Conservation (phyloP, 1,140 invertebrate species). For the Pomacea maculata region DNA sequence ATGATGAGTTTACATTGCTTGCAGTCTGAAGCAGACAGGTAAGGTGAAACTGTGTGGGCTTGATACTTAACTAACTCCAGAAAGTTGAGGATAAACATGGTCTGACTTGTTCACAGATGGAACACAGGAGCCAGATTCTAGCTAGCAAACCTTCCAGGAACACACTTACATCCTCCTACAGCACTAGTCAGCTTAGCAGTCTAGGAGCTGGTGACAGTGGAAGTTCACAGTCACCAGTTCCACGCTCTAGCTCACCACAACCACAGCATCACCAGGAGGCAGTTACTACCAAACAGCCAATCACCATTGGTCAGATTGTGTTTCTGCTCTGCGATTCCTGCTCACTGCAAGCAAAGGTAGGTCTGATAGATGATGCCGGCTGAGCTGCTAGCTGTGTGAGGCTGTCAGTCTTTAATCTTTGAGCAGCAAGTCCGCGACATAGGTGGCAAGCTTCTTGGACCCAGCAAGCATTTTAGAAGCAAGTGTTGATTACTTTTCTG, state of each 20-base stretch:
- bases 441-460: too few relatives aligned
- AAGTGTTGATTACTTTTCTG: too few relatives aligned
- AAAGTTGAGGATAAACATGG: too few relatives aligned
- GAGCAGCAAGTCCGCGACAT: neutral
- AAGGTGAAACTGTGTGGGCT: too few relatives aligned
- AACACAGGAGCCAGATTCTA: neutral
- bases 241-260: slow-evolving; percentile 22
- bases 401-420: neutral
- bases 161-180: slow-evolving; percentile 1
- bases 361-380: neutral
- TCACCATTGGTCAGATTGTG: slow-evolving; percentile 56
- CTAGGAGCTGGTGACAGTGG: slow-evolving; percentile 3
- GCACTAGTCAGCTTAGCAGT: slow-evolving; percentile 10
- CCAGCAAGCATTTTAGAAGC: too few relatives aligned
- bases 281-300: slow-evolving; percentile 24
- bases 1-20: neutral
- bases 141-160: slow-evolving; percentile 13
- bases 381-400: too few relatives aligned
- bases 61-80: too few relatives aligned
- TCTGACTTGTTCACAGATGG: slow-evolving; percentile 2
- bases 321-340: slow-evolving; percentile 52
- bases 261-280: slow-evolving; percentile 10
- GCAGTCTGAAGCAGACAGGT: neutral
- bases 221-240: neutral
- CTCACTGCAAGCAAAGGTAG: slow-evolving; percentile 43